Conservation (phyloP, 2,888 invertebrate genomes). For the Rhodophaea formosa region DNA sequence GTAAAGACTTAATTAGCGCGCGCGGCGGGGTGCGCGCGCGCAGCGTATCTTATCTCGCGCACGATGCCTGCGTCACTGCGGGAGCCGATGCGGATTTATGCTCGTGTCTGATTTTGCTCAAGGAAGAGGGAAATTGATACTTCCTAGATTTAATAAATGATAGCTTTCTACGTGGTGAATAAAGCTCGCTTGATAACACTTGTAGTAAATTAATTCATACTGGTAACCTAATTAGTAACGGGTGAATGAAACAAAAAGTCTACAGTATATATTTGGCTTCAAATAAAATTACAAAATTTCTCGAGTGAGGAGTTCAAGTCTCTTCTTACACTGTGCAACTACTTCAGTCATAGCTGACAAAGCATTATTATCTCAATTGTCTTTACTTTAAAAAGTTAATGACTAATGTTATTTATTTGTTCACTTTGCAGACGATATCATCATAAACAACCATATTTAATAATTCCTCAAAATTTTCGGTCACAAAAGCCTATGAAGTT, state of each 20-base stretch:
- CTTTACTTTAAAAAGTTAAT: too few relatives aligned
- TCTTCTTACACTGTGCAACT: too few relatives aligned
- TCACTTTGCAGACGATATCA: too few relatives aligned
- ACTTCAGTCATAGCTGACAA: too few relatives aligned
- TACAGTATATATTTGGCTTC: too few relatives aligned
- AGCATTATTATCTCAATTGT: too few relatives aligned
- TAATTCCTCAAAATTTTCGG: background rate
- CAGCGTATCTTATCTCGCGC: conserved; percentile 51
- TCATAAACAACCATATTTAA: background rate
- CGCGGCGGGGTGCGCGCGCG: conserved; percentile 71
- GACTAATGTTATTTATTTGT: too few relatives aligned
- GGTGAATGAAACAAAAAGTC: too few relatives aligned
- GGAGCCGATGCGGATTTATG: conserved; percentile 50
- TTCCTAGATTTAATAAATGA: background rate
- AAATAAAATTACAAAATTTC: too few relatives aligned
- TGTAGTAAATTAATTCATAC: too few relatives aligned
- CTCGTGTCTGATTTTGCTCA: conserved; percentile 25
- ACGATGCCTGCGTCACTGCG: conserved; percentile 46
- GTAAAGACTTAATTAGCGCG: conserved; percentile 78
- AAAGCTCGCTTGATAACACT: background rate
- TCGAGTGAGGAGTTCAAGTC: too few relatives aligned
- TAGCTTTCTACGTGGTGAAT: background rate
- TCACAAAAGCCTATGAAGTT: background rate
- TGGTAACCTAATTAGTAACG: too few relatives aligned
- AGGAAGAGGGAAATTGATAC: background rate